Evolutionary conservation across 1,140 invertebrate genomes (phyloP).

Genomic region (Pantala flavescens): DNA sequence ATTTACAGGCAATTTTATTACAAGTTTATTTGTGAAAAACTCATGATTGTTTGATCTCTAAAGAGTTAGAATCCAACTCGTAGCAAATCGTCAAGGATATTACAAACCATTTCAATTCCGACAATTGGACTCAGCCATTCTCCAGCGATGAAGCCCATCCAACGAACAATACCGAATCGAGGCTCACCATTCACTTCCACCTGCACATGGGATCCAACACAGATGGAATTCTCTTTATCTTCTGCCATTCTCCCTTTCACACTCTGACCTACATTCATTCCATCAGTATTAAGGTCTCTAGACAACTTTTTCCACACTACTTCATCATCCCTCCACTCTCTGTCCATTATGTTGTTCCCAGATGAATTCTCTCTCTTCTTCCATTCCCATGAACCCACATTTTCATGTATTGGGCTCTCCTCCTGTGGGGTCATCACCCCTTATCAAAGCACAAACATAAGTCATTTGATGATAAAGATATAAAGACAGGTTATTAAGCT

Average conservation of each 20-base stretch:
- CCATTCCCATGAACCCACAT: background rate
- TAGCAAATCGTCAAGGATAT: background rate
- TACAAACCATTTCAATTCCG: conserved; percentile 53
- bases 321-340: background rate
- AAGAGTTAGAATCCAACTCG: no score
- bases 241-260: background rate
- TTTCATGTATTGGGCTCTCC: background rate
- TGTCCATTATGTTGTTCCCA: background rate
- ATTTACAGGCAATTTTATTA: no score
- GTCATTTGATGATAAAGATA: no score
- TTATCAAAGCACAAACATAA: no score
- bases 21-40: no score
- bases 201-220: conserved; percentile 65
- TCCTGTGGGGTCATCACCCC: background rate
- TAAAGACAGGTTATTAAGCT: no score
- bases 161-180: conserved; percentile 38
- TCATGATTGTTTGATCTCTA: no score
- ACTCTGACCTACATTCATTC: background rate
- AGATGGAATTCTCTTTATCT: conserved; percentile 38
- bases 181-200: conserved; percentile 43
- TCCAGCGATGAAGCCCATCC: conserved; percentile 38
- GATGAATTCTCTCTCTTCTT: background rate
- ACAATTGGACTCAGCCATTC: conserved; percentile 46
- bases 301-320: background rate
- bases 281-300: background rate